These are phyloP conservation scores for Sinelater perroti DNA, from an alignment of 2,888 invertebrate species.

Conservation along the genomic window DNA sequence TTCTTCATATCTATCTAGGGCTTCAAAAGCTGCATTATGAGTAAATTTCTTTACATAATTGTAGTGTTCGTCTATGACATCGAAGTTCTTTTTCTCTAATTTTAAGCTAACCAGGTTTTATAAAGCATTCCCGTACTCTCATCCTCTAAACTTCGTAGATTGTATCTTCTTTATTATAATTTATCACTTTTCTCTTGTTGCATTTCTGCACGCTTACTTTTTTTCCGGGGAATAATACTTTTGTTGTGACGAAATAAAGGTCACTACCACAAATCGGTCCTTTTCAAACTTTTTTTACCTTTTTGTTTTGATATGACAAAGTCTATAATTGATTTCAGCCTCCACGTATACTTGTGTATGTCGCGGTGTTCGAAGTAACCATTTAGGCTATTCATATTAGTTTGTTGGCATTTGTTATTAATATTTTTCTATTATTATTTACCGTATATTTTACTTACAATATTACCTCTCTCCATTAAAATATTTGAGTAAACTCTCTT, in stretches of 20 bases:
- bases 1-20: slow-evolving; percentile 3
- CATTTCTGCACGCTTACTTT: slow-evolving; percentile 1
- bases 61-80: slow-evolving; percentile 1
- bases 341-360: slow-evolving; percentile 2
- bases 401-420: slow-evolving; percentile 3
- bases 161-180: slow-evolving; percentile 1
- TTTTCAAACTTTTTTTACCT: background rate
- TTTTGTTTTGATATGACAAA: slow-evolving; percentile 6
- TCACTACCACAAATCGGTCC: slow-evolving; percentile 1
- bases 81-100: background rate
- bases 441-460: background rate
- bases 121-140: slow-evolving; percentile 2
- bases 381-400: background rate
- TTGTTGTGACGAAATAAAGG: slow-evolving; percentile 9
- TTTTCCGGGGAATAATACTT: slow-evolving; percentile 2
- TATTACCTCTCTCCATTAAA: background rate
- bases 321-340: slow-evolving; percentile 3
- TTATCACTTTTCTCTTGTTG: slow-evolving; percentile 1
- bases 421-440: background rate
- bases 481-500: background rate
- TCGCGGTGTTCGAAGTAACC: slow-evolving; percentile 1
- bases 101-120: no score
- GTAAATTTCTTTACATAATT: background rate
- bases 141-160: background rate
- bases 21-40: slow-evolving; percentile 7